phyloP scores from a whole-genome alignment of 2,888 invertebrate species.

The Pseudanteris insignis region DNA sequence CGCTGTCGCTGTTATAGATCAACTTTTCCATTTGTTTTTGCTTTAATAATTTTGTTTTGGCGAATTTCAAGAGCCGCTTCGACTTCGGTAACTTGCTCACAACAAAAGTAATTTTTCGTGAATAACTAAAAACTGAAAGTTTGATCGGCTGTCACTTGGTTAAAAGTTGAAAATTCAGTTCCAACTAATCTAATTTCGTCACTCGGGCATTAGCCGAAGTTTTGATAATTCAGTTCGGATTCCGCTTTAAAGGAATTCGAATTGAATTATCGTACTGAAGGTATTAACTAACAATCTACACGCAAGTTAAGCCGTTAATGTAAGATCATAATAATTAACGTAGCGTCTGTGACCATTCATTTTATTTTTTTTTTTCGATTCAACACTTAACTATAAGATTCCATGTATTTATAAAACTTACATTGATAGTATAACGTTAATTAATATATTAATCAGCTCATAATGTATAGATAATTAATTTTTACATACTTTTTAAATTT shows the following conservation, averaged over 20 bases:
- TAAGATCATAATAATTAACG: neutral
- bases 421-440: too few species aligned
- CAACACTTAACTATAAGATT: too few species aligned
- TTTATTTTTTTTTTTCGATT: too few species aligned
- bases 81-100: neutral
- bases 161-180: slow-evolving; percentile 13
- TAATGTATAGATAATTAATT: too few species aligned
- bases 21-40: slow-evolving; percentile 4
- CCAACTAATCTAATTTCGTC: slow-evolving; percentile 9
- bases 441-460: neutral
- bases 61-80: neutral
- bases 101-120: too few species aligned
- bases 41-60: neutral
- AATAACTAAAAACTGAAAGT: slow-evolving; percentile 12
- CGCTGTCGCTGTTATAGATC: neutral
- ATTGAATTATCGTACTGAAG: slow-evolving; percentile 1
- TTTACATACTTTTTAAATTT: too few species aligned
- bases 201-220: slow-evolving; percentile 12
- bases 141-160: slow-evolving; percentile 11
- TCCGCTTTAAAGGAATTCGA: neutral
- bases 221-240: slow-evolving; percentile 17
- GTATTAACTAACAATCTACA: slow-evolving; percentile 7
- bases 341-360: too few species aligned
- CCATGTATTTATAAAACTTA: too few species aligned
- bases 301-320: slow-evolving; percentile 4